phyloP scores from a whole-genome alignment of 2,888 invertebrate species.

The Ennomos quercinarius region DNA sequence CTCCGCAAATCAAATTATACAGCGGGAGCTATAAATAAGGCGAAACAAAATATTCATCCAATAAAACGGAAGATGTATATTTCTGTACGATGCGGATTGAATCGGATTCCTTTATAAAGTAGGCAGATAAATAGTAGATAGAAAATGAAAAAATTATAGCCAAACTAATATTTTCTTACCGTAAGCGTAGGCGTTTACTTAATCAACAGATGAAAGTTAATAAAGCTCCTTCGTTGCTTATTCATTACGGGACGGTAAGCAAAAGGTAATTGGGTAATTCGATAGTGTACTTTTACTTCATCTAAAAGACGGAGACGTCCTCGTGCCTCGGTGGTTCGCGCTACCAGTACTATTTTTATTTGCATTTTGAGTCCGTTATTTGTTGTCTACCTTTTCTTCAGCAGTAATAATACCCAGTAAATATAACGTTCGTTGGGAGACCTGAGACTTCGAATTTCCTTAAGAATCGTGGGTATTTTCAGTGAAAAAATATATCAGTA shows the following conservation, averaged over 20 bases:
- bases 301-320: conserved; percentile 4
- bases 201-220: conserved; percentile 28
- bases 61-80: conserved; percentile 25
- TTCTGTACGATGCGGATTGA: conserved; percentile 23
- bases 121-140: conserved; percentile 3
- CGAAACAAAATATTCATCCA: conserved; percentile 27
- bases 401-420: conserved; percentile 14
- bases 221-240: conserved; percentile 27
- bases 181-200: conserved; percentile 3
- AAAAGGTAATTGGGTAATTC: conserved; percentile 28
- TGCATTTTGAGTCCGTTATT: conserved; percentile 8
- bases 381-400: conserved; percentile 8
- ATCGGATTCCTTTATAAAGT: conserved; percentile 23
- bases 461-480: not conserved
- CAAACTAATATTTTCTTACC: conserved; percentile 1
- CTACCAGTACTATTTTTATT: conserved; percentile 12
- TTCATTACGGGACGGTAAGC: conserved; percentile 20
- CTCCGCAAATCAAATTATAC: conserved; percentile 26
- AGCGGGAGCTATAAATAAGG: conserved; percentile 21
- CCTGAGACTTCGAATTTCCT: conserved; percentile 2
- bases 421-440: not conserved
- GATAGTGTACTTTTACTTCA: conserved; percentile 19
- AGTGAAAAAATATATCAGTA: too few species aligned
- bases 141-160: too few species aligned
- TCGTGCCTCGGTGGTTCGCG: not conserved